phyloP scores from a whole-genome alignment of 2,888 invertebrate species.

The Drosophila pseudotakahashii region DNA sequence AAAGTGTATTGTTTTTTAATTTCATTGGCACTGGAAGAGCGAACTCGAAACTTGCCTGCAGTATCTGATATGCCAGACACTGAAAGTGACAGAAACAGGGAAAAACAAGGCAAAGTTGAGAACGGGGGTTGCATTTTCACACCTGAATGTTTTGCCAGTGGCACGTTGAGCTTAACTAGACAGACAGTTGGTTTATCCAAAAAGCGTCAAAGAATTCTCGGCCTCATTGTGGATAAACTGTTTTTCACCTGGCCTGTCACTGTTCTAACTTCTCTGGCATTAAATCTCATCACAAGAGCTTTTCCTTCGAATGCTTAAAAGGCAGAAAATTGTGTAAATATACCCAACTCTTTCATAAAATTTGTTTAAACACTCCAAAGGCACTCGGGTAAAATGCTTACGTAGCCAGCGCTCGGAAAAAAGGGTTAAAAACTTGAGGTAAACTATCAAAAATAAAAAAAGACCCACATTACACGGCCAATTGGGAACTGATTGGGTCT shows the following conservation, averaged over 20 bases:
- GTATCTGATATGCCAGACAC: slow-evolving; percentile 42
- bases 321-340: slow-evolving; percentile 23
- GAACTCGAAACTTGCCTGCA: slow-evolving; percentile 46
- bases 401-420: slow-evolving; percentile 17
- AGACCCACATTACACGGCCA: slow-evolving; percentile 69
- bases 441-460: slow-evolving; percentile 49
- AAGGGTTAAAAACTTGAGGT: slow-evolving; percentile 20
- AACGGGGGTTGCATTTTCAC: slow-evolving; percentile 14
- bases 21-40: slow-evolving; percentile 56
- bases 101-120: neutral
- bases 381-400: slow-evolving; percentile 35
- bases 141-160: slow-evolving; percentile 36
- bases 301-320: slow-evolving; percentile 12
- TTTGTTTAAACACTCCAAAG: slow-evolving; percentile 17
- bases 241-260: slow-evolving; percentile 7
- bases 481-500: slow-evolving; percentile 74
- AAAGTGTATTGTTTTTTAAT: slow-evolving; percentile 55
- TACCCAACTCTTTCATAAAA: slow-evolving; percentile 3
- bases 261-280: neutral
- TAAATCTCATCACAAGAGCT: slow-evolving; percentile 4
- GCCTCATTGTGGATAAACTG: slow-evolving; percentile 21
- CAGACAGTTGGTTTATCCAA: slow-evolving; percentile 37
- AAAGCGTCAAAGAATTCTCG: slow-evolving; percentile 24
- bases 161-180: slow-evolving; percentile 33
- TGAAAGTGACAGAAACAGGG: slow-evolving; percentile 20